Conservation (phyloP, 1,140 invertebrate genomes). For the Luehdorfia chinensis region DNA sequence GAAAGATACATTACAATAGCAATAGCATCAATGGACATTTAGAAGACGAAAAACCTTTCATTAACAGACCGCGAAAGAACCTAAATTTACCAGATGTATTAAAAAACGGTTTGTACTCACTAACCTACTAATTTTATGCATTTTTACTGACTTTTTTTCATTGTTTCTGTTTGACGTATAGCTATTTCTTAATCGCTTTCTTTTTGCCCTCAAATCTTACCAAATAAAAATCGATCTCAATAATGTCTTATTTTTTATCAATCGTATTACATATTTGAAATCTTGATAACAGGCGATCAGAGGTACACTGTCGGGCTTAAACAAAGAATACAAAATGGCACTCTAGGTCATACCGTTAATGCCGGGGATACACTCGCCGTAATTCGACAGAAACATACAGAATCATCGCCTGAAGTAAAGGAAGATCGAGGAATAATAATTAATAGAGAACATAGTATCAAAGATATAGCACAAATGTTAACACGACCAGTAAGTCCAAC, state of each 20-base stretch:
- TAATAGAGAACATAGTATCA: conserved; percentile 86
- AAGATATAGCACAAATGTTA: conserved; percentile 91
- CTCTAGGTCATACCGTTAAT: conserved; percentile 60
- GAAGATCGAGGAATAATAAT: conserved; percentile 79
- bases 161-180: conserved; percentile 1
- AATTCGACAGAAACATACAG: conserved; percentile 49
- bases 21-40: conserved; percentile 40
- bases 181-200: not conserved
- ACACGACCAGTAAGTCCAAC: conserved; percentile 76
- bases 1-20: conserved; percentile 25
- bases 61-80: conserved; percentile 31
- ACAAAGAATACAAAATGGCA: conserved; percentile 77
- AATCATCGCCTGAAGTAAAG: conserved; percentile 72
- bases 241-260: not conserved
- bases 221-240: too few species aligned
- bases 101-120: conserved; percentile 66
- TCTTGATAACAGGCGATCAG: conserved; percentile 63
- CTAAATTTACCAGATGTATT: conserved; percentile 47
- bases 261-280: not conserved
- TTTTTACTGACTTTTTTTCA: conserved; percentile 17
- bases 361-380: conserved; percentile 46
- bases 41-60: conserved; percentile 41
- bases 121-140: conserved; percentile 51
- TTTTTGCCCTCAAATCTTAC: too few species aligned
- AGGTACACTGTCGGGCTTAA: conserved; percentile 78